Conservation (phyloP, 2,888 invertebrate genomes). For the Carterocephalus palaemon region DNA sequence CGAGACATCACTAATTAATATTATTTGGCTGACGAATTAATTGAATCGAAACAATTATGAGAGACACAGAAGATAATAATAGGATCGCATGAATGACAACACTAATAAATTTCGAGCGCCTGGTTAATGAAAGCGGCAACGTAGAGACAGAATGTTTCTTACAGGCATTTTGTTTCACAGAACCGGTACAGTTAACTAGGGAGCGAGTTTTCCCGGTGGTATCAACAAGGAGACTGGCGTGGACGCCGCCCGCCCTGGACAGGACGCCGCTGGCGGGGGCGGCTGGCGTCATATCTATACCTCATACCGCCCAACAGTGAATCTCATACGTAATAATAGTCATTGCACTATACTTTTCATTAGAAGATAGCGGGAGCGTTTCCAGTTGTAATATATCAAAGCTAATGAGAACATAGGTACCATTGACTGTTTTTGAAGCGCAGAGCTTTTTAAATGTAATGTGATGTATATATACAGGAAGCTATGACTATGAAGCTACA, state of each 20-base stretch:
- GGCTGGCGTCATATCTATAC: constrained; percentile 39
- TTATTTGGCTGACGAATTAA: constrained; percentile 10
- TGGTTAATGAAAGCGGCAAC: constrained; percentile 7
- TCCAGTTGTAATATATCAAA: constrained; percentile 28
- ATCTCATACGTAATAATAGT: constrained; percentile 37
- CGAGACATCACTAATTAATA: constrained; percentile 14
- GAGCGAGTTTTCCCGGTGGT: constrained; percentile 58
- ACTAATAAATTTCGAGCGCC: constrained; percentile 6
- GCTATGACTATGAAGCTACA: no score
- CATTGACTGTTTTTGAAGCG: constrained; percentile 8
- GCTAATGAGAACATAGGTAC: constrained; percentile 17
- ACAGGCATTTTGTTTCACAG: constrained; percentile 63
- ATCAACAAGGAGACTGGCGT: constrained; percentile 60
- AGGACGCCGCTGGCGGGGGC: constrained; percentile 47
- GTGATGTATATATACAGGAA: no score
- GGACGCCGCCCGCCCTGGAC: constrained; percentile 61
- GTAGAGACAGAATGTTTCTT: constrained; percentile 41
- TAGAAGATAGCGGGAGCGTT: constrained; percentile 24
- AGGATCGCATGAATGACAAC: neutral
- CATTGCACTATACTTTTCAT: constrained; percentile 34
- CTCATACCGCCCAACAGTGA: constrained; percentile 35
- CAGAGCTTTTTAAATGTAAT: constrained; percentile 1
- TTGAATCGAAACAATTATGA: constrained; percentile 7
- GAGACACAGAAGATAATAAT: neutral
- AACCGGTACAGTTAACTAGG: constrained; percentile 42